Base-by-base conservation (phyloP, 2,888 invertebrate genomes). In the Aphrophora alni region DNA sequence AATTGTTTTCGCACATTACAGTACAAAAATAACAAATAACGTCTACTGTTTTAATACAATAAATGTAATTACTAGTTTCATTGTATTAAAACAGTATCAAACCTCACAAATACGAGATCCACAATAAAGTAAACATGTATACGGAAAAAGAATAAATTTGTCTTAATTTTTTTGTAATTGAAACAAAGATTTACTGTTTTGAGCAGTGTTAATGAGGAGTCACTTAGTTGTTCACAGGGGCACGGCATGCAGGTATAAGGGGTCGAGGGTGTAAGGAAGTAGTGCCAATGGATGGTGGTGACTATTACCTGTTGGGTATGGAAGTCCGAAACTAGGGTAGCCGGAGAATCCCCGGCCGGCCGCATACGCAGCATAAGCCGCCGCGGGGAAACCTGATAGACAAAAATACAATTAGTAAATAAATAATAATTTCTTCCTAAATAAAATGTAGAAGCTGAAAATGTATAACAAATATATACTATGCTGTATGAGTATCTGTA, bases 321-420 rank as follows among this genome's bases (percentile, higher is more conserved):
- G 97, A 91, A 97, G 95, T 93, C 97, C 97, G 93, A 97, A 97
- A 93, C 97, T 96, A 92, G 97, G 96, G 93, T 97, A 97, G 92
- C 97, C 96, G 92, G 97, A 96, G 92, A 97, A 97, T 90, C 97
- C 96, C 91, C 97, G 95, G 90, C 97, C 96, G 89, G 97, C 96
- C 92, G 97, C 97, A 91, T 97, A 97, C 89, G 97, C 97, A 91
- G 97, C 97, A 91, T 97, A 97, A 88, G 97, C 97, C 89, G 95
- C 94, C 90, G 97, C 96, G 91, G 97, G 96, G 90, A 97, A 97
- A 92, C 97, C 97, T 97, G 93, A 78, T 87, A 88, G 87, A 88
- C 76, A 85, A 82, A 79, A 77, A 38, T 33, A 77, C n/a, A 25
- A 27, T 17, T 27, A 27, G n/a, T 73, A 33, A 1, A 27, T 12